These are phyloP conservation scores for Pinna nobilis DNA, from an alignment of 1,140 invertebrate genomes.

Conservation along the genomic window DNA sequence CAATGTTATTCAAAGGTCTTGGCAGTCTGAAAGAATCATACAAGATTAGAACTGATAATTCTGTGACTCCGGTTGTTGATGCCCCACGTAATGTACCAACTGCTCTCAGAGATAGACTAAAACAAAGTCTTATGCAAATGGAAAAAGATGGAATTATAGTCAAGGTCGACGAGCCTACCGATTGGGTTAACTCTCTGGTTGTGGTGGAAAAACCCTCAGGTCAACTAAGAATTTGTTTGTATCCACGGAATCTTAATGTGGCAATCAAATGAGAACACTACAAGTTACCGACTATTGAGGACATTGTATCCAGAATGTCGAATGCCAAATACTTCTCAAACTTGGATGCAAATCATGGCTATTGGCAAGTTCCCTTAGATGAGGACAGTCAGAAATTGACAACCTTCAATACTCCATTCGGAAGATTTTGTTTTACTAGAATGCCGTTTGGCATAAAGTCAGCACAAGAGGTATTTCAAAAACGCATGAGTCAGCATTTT, in stretches of 20 bases:
- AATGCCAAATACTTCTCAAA: conserved; percentile 73
- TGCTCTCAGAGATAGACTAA: conserved; percentile 20
- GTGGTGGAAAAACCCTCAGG: too few relatives aligned
- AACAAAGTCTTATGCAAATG: conserved; percentile 36
- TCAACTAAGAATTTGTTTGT: conserved; percentile 53
- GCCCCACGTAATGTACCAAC: conserved; percentile 25
- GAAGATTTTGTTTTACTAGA: conserved; percentile 54
- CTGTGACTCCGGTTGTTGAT: conserved; percentile 26
- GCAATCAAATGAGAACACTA: conserved; percentile 51
- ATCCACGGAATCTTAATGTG: conserved; percentile 53
- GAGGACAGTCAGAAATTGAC: conserved; percentile 32
- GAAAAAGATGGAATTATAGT: conserved; percentile 30
- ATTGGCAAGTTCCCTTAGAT: conserved; percentile 45
- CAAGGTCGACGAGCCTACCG: conserved; percentile 37
- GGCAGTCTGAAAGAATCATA: neutral
- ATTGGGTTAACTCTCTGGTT: conserved; percentile 47
- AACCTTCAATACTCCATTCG: conserved; percentile 48
- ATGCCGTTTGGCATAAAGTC: conserved; percentile 63
- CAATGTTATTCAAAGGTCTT: neutral
- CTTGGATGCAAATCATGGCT: conserved; percentile 72
- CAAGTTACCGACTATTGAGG: conserved; percentile 42
- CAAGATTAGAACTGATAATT: neutral
- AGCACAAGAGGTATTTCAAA: conserved; percentile 64
- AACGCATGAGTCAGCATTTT: conserved; percentile 63
- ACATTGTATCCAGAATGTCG: conserved; percentile 55